Percentiles rank a stretch among this genome's conserved stretches.
Conservation (phyloP, 2,113 vertebrate genomes). For the Ginglymostoma cirratum region DNA sequence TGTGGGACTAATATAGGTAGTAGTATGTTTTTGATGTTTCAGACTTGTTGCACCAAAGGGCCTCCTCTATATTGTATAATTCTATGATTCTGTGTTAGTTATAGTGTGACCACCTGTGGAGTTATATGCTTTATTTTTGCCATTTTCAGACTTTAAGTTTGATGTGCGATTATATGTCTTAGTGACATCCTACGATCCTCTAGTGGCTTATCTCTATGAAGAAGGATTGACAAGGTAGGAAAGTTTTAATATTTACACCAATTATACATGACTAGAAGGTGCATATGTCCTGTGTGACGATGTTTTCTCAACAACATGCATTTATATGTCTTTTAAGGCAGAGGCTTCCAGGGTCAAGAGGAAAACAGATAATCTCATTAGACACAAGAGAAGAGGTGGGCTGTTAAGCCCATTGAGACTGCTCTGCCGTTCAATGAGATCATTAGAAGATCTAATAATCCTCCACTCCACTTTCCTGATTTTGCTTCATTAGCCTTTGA, state of each 20-base stretch:
- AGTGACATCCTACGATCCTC: conserved; percentile 89
- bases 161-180: conserved; percentile 91
- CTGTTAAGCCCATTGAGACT: no score
- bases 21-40: no score
- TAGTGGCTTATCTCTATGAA: conserved; percentile 90
- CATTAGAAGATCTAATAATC: no score
- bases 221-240: conserved; percentile 88
- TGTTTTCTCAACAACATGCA: not conserved
- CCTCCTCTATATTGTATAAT: no score
- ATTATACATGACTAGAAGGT: not conserved
- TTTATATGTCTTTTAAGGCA: conserved; percentile 7
- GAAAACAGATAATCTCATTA: not conserved
- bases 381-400: not conserved
- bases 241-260: not conserved
- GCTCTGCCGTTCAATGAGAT: no score
- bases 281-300: not conserved
- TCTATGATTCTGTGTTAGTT: no score
- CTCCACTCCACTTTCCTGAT: no score
- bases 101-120: not conserved
- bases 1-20: no score
- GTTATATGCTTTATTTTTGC: conserved; percentile 35
- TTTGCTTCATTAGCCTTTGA: no score
- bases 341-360: not conserved
- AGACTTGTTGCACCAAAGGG: no score
- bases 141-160: conserved; percentile 83